These are phyloP conservation scores for Micronycteris hirsuta DNA, from an alignment of 2,113 vertebrate species.

Conservation along the genomic window DNA sequence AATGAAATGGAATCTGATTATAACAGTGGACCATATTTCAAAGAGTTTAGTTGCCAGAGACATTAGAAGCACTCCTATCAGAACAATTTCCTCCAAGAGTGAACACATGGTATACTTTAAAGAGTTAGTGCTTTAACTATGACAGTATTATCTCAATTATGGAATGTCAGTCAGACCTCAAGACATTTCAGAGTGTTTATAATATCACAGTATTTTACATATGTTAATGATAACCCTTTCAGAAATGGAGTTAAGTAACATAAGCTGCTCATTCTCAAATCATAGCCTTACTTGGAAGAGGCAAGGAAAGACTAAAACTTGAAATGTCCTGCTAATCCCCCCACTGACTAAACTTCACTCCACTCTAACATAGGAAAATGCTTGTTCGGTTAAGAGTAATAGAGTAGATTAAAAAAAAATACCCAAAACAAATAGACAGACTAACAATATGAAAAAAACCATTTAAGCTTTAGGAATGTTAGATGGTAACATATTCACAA, in stretches of 20 bases:
- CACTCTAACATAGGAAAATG: not conserved
- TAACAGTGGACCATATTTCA: not conserved
- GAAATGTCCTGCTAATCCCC: constrained; percentile 16
- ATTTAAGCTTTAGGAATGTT: not conserved
- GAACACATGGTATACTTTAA: not conserved
- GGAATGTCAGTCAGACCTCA: not conserved
- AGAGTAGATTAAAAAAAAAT: not conserved
- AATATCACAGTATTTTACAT: not conserved
- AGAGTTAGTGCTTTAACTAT: not conserved
- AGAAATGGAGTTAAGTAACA: not conserved
- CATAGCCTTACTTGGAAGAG: not conserved
- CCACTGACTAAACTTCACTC: not conserved
- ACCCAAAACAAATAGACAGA: not conserved
- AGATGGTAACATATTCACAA: not conserved
- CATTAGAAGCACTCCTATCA: not conserved
- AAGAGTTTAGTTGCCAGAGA: not conserved
- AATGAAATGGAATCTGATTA: not conserved
- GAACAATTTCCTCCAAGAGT: not conserved
- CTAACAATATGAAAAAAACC: not conserved
- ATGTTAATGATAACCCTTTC: not conserved
- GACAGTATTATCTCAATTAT: not conserved
- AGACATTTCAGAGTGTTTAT: not conserved
- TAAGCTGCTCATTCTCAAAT: not conserved
- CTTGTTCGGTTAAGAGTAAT: not conserved
- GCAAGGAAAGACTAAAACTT: not conserved